Conservation (phyloP, 2,888 invertebrate species). For the Lepidocyrtinus sp. region DNA sequence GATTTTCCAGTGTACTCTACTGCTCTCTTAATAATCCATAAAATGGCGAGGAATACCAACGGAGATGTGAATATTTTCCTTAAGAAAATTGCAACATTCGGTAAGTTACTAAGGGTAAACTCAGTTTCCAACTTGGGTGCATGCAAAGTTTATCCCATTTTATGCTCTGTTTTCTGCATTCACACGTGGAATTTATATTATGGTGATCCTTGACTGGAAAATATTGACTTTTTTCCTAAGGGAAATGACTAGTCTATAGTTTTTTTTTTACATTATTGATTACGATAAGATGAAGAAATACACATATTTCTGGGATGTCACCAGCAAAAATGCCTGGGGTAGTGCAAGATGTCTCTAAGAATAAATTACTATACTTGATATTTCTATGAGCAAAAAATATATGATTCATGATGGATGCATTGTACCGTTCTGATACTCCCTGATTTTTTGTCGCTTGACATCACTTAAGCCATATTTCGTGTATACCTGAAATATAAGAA, state of each 20-base stretch:
- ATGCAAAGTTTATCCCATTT: background rate
- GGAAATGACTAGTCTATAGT: background rate
- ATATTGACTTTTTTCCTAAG: background rate
- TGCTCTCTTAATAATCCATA: background rate
- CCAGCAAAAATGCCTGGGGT: background rate
- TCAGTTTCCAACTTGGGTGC: background rate
- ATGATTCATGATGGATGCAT: background rate
- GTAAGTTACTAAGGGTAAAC: background rate
- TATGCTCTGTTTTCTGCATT: background rate
- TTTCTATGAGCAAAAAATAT: background rate
- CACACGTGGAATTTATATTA: conserved; percentile 13
- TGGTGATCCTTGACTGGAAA: conserved; percentile 11
- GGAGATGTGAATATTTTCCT: background rate
- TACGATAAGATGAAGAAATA: background rate
- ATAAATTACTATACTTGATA: background rate
- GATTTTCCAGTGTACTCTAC: too few species aligned
- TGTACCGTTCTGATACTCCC: background rate
- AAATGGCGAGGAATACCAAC: background rate
- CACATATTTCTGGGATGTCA: background rate
- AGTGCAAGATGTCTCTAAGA: background rate
- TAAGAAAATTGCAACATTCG: background rate
- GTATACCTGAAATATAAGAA: too few species aligned
- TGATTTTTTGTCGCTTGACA: background rate
- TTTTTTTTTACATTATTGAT: background rate
- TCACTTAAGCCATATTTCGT: background rate